Evolutionary conservation across 1,140 invertebrate species (phyloP).

Genomic region (Dinoponera quadriceps): DNA sequence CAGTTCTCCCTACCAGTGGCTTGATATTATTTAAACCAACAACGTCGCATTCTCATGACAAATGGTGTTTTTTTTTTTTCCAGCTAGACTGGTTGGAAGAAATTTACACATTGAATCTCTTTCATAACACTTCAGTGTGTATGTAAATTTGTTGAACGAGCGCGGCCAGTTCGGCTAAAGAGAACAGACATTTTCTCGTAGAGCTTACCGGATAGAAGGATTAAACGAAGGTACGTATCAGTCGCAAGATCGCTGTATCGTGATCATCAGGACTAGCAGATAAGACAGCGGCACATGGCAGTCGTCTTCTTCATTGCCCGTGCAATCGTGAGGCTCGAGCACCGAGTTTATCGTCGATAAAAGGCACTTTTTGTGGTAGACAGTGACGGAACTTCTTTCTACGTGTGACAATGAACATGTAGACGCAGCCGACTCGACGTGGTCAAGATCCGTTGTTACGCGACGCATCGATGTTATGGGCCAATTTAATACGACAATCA

Average conservation of each 20-base stretch:
- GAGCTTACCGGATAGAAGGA: neutral
- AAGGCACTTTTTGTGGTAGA: slow-evolving; percentile 68
- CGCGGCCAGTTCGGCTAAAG: no score
- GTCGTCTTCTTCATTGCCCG: slow-evolving; percentile 32
- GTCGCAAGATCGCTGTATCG: neutral
- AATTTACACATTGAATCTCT: no score
- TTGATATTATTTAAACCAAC: no score
- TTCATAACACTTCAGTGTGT: no score
- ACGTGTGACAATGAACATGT: slow-evolving; percentile 25
- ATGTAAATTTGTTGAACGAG: no score
- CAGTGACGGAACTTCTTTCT: slow-evolving; percentile 40
- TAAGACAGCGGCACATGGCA: slow-evolving; percentile 20
- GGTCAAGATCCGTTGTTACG: slow-evolving; percentile 62
- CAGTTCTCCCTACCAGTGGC: no score
- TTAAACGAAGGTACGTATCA: slow-evolving; percentile 41
- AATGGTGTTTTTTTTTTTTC: no score
- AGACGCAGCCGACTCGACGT: slow-evolving; percentile 59
- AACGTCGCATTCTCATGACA: no score
- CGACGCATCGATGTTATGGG: slow-evolving; percentile 73
- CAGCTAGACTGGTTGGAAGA: no score
- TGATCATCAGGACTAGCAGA: slow-evolving; percentile 22
- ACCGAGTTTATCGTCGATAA: slow-evolving; percentile 20
- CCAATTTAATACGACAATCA: slow-evolving; percentile 22
- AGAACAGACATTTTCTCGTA: no score
- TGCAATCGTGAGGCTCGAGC: slow-evolving; percentile 24